Conservation (phyloP, 2,113 vertebrate species). For the Grallaria varia region DNA sequence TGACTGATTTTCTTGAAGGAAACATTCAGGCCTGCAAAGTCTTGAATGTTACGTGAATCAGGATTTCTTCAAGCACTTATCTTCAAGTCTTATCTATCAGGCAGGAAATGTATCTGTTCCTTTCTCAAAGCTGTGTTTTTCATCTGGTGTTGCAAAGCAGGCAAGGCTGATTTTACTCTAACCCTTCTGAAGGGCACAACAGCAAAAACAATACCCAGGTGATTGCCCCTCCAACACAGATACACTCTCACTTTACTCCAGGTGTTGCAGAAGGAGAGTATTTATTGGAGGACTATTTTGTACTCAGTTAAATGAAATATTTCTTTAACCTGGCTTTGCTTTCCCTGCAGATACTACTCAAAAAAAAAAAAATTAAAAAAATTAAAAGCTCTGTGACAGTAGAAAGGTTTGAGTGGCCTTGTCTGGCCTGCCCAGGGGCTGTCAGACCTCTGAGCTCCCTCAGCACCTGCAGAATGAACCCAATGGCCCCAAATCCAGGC, state of each 20-base stretch:
- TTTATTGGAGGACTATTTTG: neutral
- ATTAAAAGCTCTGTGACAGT: neutral
- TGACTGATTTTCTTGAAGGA: neutral
- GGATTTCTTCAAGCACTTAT: neutral
- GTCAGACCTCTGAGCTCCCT: neutral
- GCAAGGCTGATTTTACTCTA: neutral
- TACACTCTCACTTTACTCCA: neutral
- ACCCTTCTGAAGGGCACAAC: neutral
- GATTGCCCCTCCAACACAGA: neutral
- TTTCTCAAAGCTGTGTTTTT: neutral
- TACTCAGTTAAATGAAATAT: neutral
- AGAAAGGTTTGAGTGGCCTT: neutral
- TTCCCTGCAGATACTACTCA: neutral
- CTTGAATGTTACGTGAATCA: neutral
- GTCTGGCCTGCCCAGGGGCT: neutral
- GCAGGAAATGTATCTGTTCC: neutral
- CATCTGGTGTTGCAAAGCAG: neutral
- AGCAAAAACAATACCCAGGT: neutral
- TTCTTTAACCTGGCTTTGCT: neutral
- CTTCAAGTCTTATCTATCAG: neutral
- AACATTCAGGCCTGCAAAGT: neutral
- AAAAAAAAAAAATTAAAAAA: neutral
- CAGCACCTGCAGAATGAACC: neutral
- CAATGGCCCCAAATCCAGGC: neutral
- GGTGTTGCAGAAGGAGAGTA: neutral